These are phyloP conservation scores for Dyspetes luteomarginatus DNA, from an alignment of 2,888 invertebrate genomes.

Conservation along the genomic window DNA sequence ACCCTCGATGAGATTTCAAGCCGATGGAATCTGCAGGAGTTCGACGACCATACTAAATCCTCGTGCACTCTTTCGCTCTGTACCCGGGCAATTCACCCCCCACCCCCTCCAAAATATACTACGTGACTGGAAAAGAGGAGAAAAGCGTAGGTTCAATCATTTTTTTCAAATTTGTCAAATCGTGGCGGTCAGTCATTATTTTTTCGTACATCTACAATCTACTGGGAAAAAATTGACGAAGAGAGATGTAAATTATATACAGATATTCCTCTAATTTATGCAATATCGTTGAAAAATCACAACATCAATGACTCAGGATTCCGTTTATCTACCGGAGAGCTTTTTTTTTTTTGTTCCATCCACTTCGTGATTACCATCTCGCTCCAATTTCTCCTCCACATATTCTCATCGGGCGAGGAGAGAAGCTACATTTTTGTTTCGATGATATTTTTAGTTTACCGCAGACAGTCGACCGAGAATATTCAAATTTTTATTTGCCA, in stretches of 20 bases:
- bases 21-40: slow-evolving; percentile 33
- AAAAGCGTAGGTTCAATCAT: too few relatives aligned
- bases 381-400: not conserved
- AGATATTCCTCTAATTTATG: too few relatives aligned
- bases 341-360: not conserved
- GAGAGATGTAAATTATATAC: too few relatives aligned
- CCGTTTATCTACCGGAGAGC: not conserved
- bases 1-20: slow-evolving; percentile 39
- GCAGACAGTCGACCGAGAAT: not conserved
- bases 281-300: too few relatives aligned
- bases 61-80: not conserved
- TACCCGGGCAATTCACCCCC: slow-evolving; percentile 16
- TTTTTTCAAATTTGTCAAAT: too few relatives aligned
- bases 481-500: not conserved
- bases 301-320: not conserved
- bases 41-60: slow-evolving; percentile 42
- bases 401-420: not conserved
- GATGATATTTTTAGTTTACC: not conserved
- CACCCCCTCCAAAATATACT: not conserved
- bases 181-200: too few relatives aligned
- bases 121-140: too few relatives aligned
- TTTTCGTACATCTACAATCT: too few relatives aligned
- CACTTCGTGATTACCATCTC: not conserved
- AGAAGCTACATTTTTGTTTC: not conserved
- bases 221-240: too few relatives aligned